Conservation (phyloP, 2,113 vertebrate species). For the Chloroceryle aenea region DNA sequence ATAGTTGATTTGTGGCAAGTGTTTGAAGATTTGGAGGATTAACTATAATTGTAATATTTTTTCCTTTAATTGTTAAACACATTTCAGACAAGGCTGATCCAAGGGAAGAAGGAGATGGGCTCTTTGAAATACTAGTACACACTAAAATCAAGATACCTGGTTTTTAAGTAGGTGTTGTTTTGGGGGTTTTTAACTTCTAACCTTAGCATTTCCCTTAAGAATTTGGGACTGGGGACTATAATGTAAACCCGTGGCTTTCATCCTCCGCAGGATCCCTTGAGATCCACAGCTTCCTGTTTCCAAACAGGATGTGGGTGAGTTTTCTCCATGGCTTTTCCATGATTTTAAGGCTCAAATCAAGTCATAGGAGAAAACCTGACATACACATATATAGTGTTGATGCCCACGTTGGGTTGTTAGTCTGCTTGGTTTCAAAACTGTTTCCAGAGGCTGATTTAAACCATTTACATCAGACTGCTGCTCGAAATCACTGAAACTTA, state of each 20-base stretch:
- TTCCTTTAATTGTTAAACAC: not conserved
- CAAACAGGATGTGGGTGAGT: not conserved
- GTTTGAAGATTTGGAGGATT: not conserved
- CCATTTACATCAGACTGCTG: constrained; percentile 16
- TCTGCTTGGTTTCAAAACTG: not conserved
- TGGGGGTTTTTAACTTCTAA: not conserved
- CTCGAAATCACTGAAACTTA: constrained; percentile 1
- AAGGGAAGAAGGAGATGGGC: not conserved
- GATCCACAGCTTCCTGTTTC: not conserved
- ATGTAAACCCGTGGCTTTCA: not conserved
- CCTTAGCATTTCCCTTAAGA: not conserved
- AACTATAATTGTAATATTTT: not conserved
- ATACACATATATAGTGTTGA: not conserved
- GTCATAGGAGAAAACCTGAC: not conserved
- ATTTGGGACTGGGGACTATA: not conserved
- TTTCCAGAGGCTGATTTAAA: constrained; percentile 32
- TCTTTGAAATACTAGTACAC: not conserved
- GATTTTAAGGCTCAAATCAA: not conserved
- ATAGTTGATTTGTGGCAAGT: not conserved
- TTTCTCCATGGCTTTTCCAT: not conserved
- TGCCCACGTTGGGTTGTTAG: not conserved
- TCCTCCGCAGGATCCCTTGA: not conserved
- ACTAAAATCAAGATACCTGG: not conserved
- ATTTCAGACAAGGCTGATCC: not conserved
- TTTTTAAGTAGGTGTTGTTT: not conserved